Evolutionary conservation across 64 coral and sea anemone genomes (phyloP), one percentile per base, ranked within the genome.

Genomic region (Trachythela sp.): DNA sequence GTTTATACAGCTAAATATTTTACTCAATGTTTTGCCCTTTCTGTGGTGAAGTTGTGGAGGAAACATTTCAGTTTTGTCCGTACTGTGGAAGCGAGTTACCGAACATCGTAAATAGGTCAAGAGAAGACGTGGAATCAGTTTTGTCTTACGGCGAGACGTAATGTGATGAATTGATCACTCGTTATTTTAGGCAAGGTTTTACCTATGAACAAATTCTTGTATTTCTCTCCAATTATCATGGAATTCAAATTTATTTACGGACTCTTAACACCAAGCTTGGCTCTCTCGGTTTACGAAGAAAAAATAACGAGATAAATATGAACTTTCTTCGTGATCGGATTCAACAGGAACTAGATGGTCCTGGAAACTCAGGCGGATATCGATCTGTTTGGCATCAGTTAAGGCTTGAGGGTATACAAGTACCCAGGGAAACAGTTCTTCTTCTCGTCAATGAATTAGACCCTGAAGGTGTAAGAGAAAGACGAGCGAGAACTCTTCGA

Each of bases 141-240:
- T 31, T 68, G 3, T 14, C 15, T 7, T 6, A 68, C 5, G 59
- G 5, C 15, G 59, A 68, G 59, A 68, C 42, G 18, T 6, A 4
- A 4, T 45, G 42, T 45, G 42, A 45, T 45, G 42, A 71, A 72
- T 60, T 43, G 48, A 37, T 89, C 11, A 89, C 70, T 41, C 76
- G 76, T 89, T 89, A 89, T 45, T 89, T 89, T 58, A 71, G 35
- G 42, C 42, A 89, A 89, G 67, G 87, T 71, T 77, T 75, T 70
- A 43, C 70, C 35, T 89, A 89, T 76, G 67, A 48, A 24, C 29
- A 75, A 71, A 89, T 89, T 72, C 58, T 89, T 40, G 24, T 42
- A 36, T 80, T 89, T 76, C 70, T 77, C 42, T 31, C 41, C 17
- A 80, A 89, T 75, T 89, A 89, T 43, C 87, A 89, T 48, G 68